Evolutionary conservation across 2,113 vertebrate species (phyloP).

Genomic region (Macquaria ambigua): DNA sequence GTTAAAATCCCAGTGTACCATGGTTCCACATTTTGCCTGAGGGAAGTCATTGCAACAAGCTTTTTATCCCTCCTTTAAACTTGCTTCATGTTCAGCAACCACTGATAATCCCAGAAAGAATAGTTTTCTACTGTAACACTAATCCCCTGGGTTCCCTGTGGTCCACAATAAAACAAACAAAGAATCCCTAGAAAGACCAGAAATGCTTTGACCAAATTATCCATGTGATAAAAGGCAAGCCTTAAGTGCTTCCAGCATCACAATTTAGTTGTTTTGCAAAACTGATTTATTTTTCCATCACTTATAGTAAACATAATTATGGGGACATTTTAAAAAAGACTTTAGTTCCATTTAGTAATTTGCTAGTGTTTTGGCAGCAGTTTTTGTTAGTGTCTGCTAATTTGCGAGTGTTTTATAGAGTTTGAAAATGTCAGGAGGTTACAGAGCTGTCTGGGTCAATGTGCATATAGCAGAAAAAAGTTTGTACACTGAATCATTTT

Average conservation of each 20-base stretch:
- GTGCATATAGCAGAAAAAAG: background rate
- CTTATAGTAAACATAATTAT: conserved; percentile 25
- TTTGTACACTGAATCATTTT: background rate
- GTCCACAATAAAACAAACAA: conserved; percentile 8
- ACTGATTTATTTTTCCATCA: background rate
- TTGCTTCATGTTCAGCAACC: conserved; percentile 6
- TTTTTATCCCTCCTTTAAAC: conserved; percentile 25
- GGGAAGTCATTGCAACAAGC: background rate
- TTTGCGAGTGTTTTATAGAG: background rate
- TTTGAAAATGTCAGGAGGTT: conserved; percentile 9
- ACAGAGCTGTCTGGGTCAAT: conserved; percentile 6
- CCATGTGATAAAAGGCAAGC: background rate
- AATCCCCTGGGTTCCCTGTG: conserved; percentile 9
- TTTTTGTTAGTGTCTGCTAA: conserved; percentile 20
- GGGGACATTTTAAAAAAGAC: background rate
- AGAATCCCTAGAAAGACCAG: background rate
- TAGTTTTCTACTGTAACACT: background rate
- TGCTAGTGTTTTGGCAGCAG: background rate
- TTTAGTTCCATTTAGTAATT: conserved; percentile 41
- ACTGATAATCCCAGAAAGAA: conserved; percentile 13
- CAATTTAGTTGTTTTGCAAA: conserved; percentile 8
- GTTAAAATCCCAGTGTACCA: conserved; percentile 51
- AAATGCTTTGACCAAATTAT: conserved; percentile 27
- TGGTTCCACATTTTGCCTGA: background rate
- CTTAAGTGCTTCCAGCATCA: conserved; percentile 18